Conservation (phyloP, 1,140 invertebrate species). For the Ceratosolen fusciceps region DNA sequence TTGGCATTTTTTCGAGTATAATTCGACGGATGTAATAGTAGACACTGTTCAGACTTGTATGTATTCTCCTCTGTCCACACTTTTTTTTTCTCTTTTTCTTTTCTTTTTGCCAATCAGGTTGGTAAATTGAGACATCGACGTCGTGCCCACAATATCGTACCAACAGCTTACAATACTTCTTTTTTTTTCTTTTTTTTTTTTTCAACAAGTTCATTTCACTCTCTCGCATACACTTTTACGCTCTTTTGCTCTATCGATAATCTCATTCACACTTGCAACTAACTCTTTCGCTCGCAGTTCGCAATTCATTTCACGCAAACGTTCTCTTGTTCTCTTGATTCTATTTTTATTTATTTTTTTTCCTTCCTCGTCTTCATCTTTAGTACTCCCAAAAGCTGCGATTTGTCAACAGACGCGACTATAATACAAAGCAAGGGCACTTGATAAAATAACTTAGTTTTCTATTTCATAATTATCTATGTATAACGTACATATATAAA, state of each 20-base stretch:
- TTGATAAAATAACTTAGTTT: constrained; percentile 72
- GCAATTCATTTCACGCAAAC: constrained; percentile 42
- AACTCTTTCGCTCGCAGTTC: too few species aligned
- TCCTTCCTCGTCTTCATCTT: constrained; percentile 46
- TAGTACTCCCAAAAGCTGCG: constrained; percentile 63
- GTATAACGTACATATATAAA: constrained; percentile 70
- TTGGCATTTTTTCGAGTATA: constrained; percentile 56
- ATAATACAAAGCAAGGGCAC: constrained; percentile 73
- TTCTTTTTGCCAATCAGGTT: constrained; percentile 61
- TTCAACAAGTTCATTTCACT: constrained; percentile 58
- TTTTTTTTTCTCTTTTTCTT: too few species aligned
- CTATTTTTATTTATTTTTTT: too few species aligned
- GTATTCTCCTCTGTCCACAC: constrained; percentile 66
- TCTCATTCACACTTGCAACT: constrained; percentile 36
- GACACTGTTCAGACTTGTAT: constrained; percentile 69
- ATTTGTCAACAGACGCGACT: constrained; percentile 67
- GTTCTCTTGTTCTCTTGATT: constrained; percentile 48
- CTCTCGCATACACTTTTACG: constrained; percentile 50
- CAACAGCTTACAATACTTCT: constrained; percentile 65
- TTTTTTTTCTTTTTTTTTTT: too few species aligned
- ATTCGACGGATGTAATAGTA: constrained; percentile 63
- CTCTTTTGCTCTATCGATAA: constrained; percentile 53
- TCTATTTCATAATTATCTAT: constrained; percentile 72
- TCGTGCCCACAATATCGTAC: constrained; percentile 60
- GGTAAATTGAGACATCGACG: constrained; percentile 59